Evolutionary conservation across 2,113 vertebrate species (phyloP), one percentile per base, ranked within the genome.

Genomic region (Sapayoa aenigma): DNA sequence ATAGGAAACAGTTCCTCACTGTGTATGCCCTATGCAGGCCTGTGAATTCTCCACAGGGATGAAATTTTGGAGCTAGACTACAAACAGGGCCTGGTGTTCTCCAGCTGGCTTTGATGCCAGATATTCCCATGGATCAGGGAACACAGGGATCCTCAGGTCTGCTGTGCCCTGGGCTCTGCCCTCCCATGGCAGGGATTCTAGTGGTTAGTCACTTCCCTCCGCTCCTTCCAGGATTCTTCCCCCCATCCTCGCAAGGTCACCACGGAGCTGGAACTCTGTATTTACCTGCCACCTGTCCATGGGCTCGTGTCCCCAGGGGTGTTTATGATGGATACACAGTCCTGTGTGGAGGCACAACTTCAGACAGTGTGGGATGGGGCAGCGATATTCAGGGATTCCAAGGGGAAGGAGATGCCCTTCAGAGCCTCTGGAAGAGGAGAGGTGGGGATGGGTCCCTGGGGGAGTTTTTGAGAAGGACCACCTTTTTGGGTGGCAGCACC

Each of bases 181-280:
- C 10, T 44, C n/a, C n/a, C n/a, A n/a, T n/a, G n/a, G n/a, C n/a
- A n/a, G n/a, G n/a, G n/a, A n/a, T n/a, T n/a, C n/a, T n/a, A n/a
- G n/a, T n/a, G n/a, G n/a, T n/a, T n/a, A 20, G 3, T 2, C 0
- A 0, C 23, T 84, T 67, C 78, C 47, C 17, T 21, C 44, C 22
- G 15, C 37, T 71, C 37, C 8, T 39, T 14, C 37, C 33, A 3
- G 44, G 56, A 11, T 18, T 17, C 28, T 49, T 28, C 31, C 16
- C n/a, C 11, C 11, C 35, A 37, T 14, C 58, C 37, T n/a, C 4
- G 4, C 4, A 7, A 22, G 10, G 13, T 24, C n/a, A 33, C 33
- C 42, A 4, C 0, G 2, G 41, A 24, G 46, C 76, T 35, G 60
- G 44, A 39, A 18, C 16, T 58, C 53, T 4, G 0, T 4, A 8